Evolutionary conservation across 2,888 invertebrate genomes (phyloP).

Genomic region (Mycogona germanica): DNA sequence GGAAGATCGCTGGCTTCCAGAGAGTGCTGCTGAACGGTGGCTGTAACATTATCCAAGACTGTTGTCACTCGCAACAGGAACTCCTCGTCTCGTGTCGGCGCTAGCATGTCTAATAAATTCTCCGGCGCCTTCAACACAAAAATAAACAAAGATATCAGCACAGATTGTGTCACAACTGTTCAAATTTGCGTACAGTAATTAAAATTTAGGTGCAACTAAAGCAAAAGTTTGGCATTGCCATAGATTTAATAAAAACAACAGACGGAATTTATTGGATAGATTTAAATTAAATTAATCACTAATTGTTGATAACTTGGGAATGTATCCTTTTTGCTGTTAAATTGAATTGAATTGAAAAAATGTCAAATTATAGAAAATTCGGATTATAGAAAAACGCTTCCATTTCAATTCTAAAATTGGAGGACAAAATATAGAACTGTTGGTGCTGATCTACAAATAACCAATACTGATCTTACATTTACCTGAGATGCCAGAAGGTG

Average conservation of each 20-base stretch:
- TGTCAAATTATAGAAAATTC: no score
- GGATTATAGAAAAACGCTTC: no score
- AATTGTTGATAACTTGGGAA: no score
- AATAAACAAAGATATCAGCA: neutral
- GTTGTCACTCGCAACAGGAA: slow-evolving; percentile 40
- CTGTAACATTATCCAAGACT: slow-evolving; percentile 40
- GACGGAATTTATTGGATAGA: neutral
- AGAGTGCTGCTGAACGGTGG: slow-evolving; percentile 34
- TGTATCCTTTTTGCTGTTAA: no score
- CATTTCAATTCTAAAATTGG: no score
- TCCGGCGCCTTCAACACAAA: slow-evolving; percentile 37
- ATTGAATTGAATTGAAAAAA: no score
- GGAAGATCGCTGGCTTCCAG: slow-evolving; percentile 39
- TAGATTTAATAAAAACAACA: neutral
- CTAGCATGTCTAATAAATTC: slow-evolving; percentile 38
- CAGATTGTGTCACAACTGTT: no score
- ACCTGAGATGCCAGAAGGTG: slow-evolving; percentile 45
- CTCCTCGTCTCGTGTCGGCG: slow-evolving; percentile 35
- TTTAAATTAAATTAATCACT: no score
- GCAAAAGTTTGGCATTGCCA: slow-evolving; percentile 6
- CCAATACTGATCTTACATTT: no score
- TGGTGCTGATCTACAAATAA: neutral
- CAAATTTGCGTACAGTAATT: slow-evolving; percentile 16
- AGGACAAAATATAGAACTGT: slow-evolving; percentile 1
- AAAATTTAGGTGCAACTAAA: slow-evolving; percentile 20